A percentile compares a stretch with the other conserved stretches of the same genome.
These are phyloP conservation scores for Notodonta ziczac DNA, from an alignment of 2,888 invertebrate species.

Conservation along the genomic window DNA sequence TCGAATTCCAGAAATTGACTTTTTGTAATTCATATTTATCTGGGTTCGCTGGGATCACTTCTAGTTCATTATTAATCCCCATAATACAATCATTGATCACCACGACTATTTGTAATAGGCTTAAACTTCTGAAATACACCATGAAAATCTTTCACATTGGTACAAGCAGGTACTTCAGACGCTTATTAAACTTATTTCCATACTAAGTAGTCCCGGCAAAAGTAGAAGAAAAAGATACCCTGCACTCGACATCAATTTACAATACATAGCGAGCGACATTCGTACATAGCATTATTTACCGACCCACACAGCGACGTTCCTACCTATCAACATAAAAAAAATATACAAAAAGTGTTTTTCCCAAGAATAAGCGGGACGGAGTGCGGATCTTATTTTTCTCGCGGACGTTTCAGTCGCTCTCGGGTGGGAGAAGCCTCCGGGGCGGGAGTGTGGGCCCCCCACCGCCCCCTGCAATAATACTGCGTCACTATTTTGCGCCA, in stretches of 20 bases:
- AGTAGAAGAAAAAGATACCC: slow-evolving; percentile 33
- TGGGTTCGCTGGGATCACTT: no score
- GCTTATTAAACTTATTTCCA: background rate
- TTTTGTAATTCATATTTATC: no score
- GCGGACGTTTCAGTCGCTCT: slow-evolving; percentile 83
- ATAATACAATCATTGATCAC: no score
- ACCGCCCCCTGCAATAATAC: slow-evolving; percentile 83
- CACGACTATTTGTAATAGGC: no score
- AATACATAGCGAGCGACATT: slow-evolving; percentile 56
- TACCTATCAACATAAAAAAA: slow-evolving; percentile 58
- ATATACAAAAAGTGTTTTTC: slow-evolving; percentile 79
- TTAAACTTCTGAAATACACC: no score
- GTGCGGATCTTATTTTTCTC: slow-evolving; percentile 85
- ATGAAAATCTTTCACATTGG: no score
- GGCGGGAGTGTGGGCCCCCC: slow-evolving; percentile 58
- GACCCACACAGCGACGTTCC: slow-evolving; percentile 62
- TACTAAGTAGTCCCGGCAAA: background rate
- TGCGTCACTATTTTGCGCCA: slow-evolving; percentile 86
- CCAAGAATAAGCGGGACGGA: slow-evolving; percentile 83
- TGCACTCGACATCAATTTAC: slow-evolving; percentile 50
- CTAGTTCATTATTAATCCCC: no score
- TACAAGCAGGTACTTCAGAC: background rate
- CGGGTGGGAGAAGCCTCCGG: slow-evolving; percentile 54
- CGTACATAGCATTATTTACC: slow-evolving; percentile 66
- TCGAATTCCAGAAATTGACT: no score